A percentile compares a stretch with the other conserved stretches of the same genome.
Evolutionary conservation across 2,113 vertebrate genomes (phyloP).

Genomic region (Dicerorhinus sumatrensis): DNA sequence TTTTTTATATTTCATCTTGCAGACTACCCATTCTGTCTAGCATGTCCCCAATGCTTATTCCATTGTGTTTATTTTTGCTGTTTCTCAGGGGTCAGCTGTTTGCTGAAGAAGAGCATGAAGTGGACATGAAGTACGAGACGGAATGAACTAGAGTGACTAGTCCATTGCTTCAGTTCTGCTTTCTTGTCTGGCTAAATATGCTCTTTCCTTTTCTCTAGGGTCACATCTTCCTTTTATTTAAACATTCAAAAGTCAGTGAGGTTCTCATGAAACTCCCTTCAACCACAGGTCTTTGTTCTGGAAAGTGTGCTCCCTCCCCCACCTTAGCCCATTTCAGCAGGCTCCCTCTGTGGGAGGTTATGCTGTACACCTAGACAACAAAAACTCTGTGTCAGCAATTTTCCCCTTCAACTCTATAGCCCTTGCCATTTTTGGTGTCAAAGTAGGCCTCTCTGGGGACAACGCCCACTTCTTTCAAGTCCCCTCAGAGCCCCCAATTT

Average conservation of each 20-base stretch:
- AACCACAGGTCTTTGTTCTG: background rate
- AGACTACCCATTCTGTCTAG: background rate
- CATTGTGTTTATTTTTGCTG: background rate
- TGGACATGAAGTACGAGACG: background rate
- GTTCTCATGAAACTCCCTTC: background rate
- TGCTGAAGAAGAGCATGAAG: background rate
- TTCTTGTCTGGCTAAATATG: background rate
- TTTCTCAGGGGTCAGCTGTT: background rate
- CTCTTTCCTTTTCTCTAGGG: background rate
- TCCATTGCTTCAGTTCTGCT: background rate
- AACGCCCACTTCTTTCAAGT: background rate
- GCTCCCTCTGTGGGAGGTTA: background rate
- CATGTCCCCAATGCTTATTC: background rate
- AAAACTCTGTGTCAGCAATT: background rate
- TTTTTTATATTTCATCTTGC: background rate
- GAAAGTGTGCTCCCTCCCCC: background rate
- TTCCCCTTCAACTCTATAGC: background rate
- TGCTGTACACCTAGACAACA: background rate
- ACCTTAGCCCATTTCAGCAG: background rate
- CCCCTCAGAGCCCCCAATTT: background rate
- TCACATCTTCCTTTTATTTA: background rate
- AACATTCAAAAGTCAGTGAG: background rate
- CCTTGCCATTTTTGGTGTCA: background rate
- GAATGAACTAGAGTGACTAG: background rate
- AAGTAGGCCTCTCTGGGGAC: background rate